Evolutionary conservation across 2,888 invertebrate genomes (phyloP).

Genomic region (Bedellia somnulentella): DNA sequence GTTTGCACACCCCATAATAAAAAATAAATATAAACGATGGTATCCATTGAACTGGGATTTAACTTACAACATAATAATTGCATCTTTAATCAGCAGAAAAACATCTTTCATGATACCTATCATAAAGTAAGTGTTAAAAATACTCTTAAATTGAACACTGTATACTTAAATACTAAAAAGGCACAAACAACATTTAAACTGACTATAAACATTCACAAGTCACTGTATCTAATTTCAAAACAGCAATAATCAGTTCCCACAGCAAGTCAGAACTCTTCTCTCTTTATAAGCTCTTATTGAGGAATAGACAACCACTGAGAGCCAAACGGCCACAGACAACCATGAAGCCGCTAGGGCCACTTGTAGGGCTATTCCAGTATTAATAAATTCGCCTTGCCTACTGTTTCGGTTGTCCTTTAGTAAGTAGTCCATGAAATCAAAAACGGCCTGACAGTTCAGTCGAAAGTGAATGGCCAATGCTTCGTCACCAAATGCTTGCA

Average conservation of each 20-base stretch:
- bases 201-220: too few species aligned
- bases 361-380: slow-evolving; percentile 70
- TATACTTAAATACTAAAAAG: too few species aligned
- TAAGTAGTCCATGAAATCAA: slow-evolving; percentile 84
- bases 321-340: slow-evolving; percentile 62
- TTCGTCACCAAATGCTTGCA: slow-evolving; percentile 58
- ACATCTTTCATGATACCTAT: too few species aligned
- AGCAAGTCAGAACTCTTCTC: slow-evolving; percentile 40
- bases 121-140: too few species aligned
- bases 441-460: slow-evolving; percentile 71
- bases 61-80: too few species aligned
- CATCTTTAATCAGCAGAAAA: too few species aligned
- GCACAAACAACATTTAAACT: too few species aligned
- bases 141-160: too few species aligned
- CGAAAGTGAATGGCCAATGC: slow-evolving; percentile 66
- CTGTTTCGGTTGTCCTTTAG: slow-evolving; percentile 69
- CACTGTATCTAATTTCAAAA: too few species aligned
- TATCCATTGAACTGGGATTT: too few species aligned
- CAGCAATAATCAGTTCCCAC: slow-evolving; percentile 39
- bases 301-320: slow-evolving; percentile 48
- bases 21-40: too few species aligned
- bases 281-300: slow-evolving; percentile 55
- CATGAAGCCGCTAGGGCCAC: slow-evolving; percentile 67
- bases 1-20: too few species aligned
- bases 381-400: slow-evolving; percentile 68